A percentile compares a stretch with the other conserved stretches of the same genome.
Evolutionary conservation across 2,888 invertebrate genomes (phyloP).

Genomic region (Iphiclides podalirius): DNA sequence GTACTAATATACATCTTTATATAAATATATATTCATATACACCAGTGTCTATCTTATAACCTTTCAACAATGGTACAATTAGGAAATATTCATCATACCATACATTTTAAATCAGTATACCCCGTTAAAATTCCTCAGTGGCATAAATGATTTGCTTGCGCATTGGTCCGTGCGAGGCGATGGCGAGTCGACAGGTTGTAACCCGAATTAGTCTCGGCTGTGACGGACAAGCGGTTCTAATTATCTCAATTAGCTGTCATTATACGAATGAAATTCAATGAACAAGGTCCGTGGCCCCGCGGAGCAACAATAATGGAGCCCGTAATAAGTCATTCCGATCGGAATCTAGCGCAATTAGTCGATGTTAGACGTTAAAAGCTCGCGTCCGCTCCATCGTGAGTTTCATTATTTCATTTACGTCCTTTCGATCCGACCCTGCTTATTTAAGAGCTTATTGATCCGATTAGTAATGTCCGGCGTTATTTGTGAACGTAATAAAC

Average conservation of each 20-base stretch:
- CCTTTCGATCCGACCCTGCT: background rate
- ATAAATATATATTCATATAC: no score
- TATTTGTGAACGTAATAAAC: background rate
- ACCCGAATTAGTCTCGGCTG: constrained; percentile 9
- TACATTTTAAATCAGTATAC: no score
- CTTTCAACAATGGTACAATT: no score
- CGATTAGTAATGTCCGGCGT: background rate
- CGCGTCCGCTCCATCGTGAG: background rate
- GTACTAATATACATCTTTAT: no score
- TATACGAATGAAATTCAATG: constrained; percentile 17
- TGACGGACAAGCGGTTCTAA: constrained; percentile 12
- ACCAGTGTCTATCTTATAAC: no score
- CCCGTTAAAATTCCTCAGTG: no score
- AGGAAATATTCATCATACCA: no score
- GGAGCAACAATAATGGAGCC: constrained; percentile 7
- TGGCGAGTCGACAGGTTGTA: constrained; percentile 5
- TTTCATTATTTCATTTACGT: background rate
- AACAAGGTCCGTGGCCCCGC: constrained; percentile 9
- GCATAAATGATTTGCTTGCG: background rate
- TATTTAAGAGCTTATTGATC: background rate
- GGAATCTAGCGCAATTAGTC: constrained; percentile 14
- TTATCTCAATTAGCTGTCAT: constrained; percentile 17
- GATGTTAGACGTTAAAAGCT: constrained; percentile 4
- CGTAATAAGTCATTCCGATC: constrained; percentile 15
- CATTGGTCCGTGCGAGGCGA: background rate